phyloP scores from a whole-genome alignment of 2,888 invertebrate species.

The Stenurella melanura region DNA sequence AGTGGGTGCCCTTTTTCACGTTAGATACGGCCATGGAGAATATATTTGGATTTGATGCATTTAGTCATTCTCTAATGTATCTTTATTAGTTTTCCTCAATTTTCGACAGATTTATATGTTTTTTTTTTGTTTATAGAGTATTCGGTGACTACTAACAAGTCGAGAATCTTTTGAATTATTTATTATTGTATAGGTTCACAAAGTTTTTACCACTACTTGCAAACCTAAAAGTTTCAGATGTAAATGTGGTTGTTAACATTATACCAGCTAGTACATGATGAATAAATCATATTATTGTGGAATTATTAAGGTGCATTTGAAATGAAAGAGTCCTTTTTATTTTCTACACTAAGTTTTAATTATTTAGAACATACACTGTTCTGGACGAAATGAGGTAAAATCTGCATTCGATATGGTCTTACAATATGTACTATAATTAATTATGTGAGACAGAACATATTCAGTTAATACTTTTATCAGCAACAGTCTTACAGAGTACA shows the following conservation, averaged over 20 bases:
- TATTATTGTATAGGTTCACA: slow-evolving; percentile 4
- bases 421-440: no score
- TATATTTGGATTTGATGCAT: background rate
- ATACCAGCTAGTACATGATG: slow-evolving; percentile 4
- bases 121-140: background rate
- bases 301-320: no score
- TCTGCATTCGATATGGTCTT: no score
- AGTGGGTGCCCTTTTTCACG: background rate
- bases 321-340: background rate
- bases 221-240: slow-evolving; percentile 9
- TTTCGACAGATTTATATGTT: slow-evolving; percentile 2
- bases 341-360: background rate
- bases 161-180: background rate
- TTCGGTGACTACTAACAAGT: slow-evolving; percentile 2
- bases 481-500: no score
- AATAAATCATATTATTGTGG: slow-evolving; percentile 12
- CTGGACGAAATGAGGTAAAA: no score
- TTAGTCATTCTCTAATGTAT: background rate
- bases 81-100: slow-evolving; percentile 9
- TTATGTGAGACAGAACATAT: no score
- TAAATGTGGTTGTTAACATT: slow-evolving; percentile 11
- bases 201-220: slow-evolving; percentile 23
- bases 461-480: no score
- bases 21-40: background rate
- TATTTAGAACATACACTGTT: background rate